Evolutionary conservation across 2,113 vertebrate species (phyloP).

Genomic region (Gnathonemus echidnorhynchus): DNA sequence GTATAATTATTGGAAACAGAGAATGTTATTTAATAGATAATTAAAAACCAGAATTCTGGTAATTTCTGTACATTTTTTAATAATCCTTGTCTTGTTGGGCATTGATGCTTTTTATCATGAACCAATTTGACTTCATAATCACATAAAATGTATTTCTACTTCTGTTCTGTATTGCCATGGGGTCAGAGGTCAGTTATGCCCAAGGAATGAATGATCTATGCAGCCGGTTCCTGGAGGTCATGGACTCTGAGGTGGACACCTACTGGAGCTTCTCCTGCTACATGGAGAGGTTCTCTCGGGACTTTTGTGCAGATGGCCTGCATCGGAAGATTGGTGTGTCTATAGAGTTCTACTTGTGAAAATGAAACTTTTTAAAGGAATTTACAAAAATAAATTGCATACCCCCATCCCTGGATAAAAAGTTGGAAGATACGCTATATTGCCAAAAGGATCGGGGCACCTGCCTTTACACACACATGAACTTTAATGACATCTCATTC

Average conservation of each 20-base stretch:
- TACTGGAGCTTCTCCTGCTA: conserved; percentile 70
- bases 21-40: not conserved
- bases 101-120: not conserved
- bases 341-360: not conserved
- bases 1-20: not conserved
- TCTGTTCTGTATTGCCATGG: not conserved
- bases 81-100: not conserved
- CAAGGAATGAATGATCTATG: conserved; percentile 74
- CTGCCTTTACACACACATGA: too few species aligned
- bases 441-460: too few species aligned
- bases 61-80: not conserved
- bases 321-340: conserved; percentile 63
- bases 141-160: not conserved
- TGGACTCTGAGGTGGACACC: conserved; percentile 66
- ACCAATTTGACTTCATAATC: not conserved
- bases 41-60: not conserved
- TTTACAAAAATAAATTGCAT: not conserved
- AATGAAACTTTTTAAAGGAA: not conserved
- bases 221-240: conserved; percentile 67
- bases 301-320: conserved; percentile 64
- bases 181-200: conserved; percentile 66
- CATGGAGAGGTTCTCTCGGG: conserved; percentile 67
- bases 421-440: not conserved
- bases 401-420: not conserved
- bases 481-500: too few species aligned